Evolutionary conservation across 2,797 vertebrate species (phyloP), one percentile per base, ranked within the genome.

Genomic region (Tragopan temminckii): DNA sequence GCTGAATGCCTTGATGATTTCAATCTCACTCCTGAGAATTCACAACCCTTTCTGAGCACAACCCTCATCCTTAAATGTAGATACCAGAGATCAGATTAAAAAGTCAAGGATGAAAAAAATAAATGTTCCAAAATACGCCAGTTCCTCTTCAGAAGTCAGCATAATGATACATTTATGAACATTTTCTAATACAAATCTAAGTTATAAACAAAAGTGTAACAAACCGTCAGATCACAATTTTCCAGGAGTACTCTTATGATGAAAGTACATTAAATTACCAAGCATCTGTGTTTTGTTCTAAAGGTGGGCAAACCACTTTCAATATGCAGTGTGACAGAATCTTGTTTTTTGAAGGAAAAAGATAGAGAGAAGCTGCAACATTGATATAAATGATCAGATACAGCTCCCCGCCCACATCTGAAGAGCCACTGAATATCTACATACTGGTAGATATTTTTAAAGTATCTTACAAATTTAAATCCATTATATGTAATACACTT

Each of bases 381-480:
- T 15, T 48, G 48, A 45, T 42, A 42, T 23, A 23, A 38, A 21
- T 4, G 33, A n/a, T 59, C 57, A 58, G 78, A 46, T 1, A 3
- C 38, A 2, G 18, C 20, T n/a, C 12, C 16, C 4, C 5, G 1
- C 13, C 29, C 20, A 35, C 31, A n/a, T 18, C 6, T 20, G 17
- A 68, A 40, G 23, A 57, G 25, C 9, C 12, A 27, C 20, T 48
- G 52, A 42, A 35, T 40, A 38, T 27, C 7, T 66, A 17, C 12
- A 79, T 53, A 43, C 3, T 25, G n/a, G 4, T 3, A 24, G 86
- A 66, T 31, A 4, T 81, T 69, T 25, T 35, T 27, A 31, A 11
- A 70, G 13, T 13, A 14, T 48, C 23, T 35, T 27, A 45, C 11
- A 69, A 64, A 74, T 48, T 58, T 18, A 63, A 52, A 74, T 23